These are phyloP conservation scores for Pagetopsis macropterus DNA, from an alignment of 2,797 vertebrate genomes.

Conservation along the genomic window DNA sequence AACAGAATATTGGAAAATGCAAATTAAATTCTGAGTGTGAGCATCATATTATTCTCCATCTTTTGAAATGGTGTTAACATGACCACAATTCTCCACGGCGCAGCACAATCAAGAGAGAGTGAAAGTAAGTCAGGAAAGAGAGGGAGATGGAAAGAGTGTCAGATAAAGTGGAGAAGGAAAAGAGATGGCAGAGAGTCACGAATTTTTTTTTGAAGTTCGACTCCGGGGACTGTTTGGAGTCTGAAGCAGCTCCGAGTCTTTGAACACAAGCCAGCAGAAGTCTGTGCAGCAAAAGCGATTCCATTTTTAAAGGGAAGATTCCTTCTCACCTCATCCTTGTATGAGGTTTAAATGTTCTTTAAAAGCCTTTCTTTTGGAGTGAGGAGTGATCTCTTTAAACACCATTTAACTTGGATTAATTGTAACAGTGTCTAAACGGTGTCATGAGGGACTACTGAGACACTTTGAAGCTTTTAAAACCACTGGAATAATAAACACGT, in stretches of 20 bases:
- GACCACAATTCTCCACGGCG: conserved; percentile 41
- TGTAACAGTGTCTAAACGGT: conserved; percentile 27
- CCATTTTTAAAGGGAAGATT: conserved; percentile 50
- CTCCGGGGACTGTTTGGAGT: conserved; percentile 69
- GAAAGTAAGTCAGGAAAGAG: conserved; percentile 12
- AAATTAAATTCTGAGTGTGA: conserved; percentile 21
- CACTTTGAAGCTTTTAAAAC: conserved; percentile 45
- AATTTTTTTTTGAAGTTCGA: conserved; percentile 51
- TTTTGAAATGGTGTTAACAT: conserved; percentile 52
- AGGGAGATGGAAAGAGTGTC: background rate
- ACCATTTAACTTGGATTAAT: conserved; percentile 62
- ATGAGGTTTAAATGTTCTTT: conserved; percentile 53
- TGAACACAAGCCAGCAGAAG: conserved; percentile 65
- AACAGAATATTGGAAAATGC: conserved; percentile 11
- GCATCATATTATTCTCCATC: conserved; percentile 25
- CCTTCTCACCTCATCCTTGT: conserved; percentile 49
- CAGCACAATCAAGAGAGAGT: conserved; percentile 36
- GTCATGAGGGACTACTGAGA: conserved; percentile 28
- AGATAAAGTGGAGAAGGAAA: conserved; percentile 36
- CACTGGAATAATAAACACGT: conserved; percentile 27
- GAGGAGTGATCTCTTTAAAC: conserved; percentile 40
- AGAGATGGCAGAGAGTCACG: conserved; percentile 33
- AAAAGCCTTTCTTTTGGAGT: conserved; percentile 44
- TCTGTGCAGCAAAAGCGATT: conserved; percentile 51
- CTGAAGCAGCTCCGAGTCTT: conserved; percentile 59